A percentile compares a stretch with the other conserved stretches of the same genome.
Evolutionary conservation across 2,888 invertebrate species (phyloP).

Genomic region (Hedya salicella): DNA sequence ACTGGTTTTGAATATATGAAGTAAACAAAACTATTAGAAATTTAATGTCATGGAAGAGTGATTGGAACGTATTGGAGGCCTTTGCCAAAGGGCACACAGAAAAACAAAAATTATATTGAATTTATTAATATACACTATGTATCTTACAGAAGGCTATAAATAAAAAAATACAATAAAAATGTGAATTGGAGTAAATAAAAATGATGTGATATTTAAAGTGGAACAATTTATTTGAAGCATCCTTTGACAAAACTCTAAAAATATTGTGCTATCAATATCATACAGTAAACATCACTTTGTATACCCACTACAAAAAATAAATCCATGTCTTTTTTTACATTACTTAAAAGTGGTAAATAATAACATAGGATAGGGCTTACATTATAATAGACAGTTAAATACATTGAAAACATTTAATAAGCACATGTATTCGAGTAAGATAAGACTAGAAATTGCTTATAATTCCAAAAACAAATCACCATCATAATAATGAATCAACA

Average conservation of each 20-base stretch:
- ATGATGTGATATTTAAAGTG: neutral
- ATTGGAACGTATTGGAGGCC: too few species aligned
- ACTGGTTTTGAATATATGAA: too few species aligned
- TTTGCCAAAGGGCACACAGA: too few species aligned
- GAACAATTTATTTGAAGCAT: constrained; percentile 55
- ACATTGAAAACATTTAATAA: constrained; percentile 20
- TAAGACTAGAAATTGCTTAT: constrained; percentile 32
- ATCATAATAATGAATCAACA: neutral
- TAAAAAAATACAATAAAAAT: too few species aligned
- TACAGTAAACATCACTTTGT: constrained; percentile 53
- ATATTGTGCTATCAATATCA: constrained; percentile 19
- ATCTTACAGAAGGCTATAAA: too few species aligned
- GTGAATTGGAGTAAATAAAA: neutral
- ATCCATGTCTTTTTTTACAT: constrained; percentile 20
- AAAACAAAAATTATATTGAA: too few species aligned
- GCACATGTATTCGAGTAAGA: neutral
- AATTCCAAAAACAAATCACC: constrained; percentile 16
- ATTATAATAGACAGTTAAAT: constrained; percentile 15
- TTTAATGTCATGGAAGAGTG: too few species aligned
- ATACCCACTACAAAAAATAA: constrained; percentile 43
- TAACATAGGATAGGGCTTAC: constrained; percentile 15
- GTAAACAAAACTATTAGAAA: too few species aligned
- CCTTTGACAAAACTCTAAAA: constrained; percentile 48
- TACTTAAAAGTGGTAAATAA: neutral
- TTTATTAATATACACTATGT: too few species aligned